Base-by-base conservation (phyloP, 2,797 vertebrate genomes). In the Poecilia velifera region DNA sequence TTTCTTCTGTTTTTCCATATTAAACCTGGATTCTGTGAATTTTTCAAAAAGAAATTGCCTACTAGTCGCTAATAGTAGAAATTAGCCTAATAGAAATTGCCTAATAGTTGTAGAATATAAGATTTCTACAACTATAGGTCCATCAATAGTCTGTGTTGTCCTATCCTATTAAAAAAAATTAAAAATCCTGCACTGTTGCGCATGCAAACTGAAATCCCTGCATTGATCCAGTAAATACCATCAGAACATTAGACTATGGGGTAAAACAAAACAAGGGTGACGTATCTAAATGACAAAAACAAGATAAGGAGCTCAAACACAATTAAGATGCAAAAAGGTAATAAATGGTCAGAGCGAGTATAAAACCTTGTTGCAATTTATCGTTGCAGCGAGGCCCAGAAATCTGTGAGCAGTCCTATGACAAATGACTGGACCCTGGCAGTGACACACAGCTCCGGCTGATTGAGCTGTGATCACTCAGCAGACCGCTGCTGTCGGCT, bases 381-480 rank as follows among this genome's bases (percentile, higher is more conserved):
- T 92, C 76, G 87, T 76, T 16, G 64, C 84, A 74, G 57, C 82
- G 81, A 51, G 36, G 80, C 85, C 80, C 81, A 79, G 83, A 84
- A 87, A 90, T 91, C 89, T 88, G 86, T 95, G 92, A 91, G 81
- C 80, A 77, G 74, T 6, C 64, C 71, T 70, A 53, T 93, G 92
- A 94, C 55, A 77, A 93, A 95, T 93, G 85, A 87, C 82, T 74
- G 84, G 85, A 82, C 90, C 81, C 90, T 88, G 85, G 80, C 84
- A 84, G 82, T 92, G 93, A 92, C 91, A 86, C 84, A 80, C 82
- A 87, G 84, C 78, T 86, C 7, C 85, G 85, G 66, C 84, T 94
- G 93, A 95, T 87, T 91, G 92, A 95, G 93, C 87, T 90, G 91
- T 94, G 94, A 94, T 93, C 91, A 84, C 73, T 55, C 78, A 25